These are phyloP conservation scores for Falco punctatus DNA, from an alignment of 2,113 vertebrate genomes.

Conservation along the genomic window DNA sequence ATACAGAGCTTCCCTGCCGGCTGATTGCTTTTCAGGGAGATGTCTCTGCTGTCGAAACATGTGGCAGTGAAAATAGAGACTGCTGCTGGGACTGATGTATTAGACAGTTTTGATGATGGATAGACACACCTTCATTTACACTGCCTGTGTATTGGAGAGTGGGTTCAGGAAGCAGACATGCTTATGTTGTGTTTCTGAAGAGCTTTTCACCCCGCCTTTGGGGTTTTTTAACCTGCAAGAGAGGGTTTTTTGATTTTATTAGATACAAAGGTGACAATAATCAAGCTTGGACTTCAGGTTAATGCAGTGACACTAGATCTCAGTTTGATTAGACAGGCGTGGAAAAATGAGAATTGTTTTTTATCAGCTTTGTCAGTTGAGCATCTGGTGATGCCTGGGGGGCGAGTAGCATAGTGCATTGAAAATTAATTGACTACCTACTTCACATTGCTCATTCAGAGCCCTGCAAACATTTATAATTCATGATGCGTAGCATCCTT, in stretches of 20 bases:
- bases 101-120: background rate
- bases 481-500: background rate
- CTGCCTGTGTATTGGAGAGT: background rate
- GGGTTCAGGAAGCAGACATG: background rate
- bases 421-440: constrained; percentile 42
- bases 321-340: background rate
- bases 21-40: background rate
- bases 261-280: background rate
- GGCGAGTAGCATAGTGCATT: background rate
- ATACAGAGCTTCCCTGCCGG: background rate
- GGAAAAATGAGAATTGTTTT: background rate
- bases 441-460: background rate
- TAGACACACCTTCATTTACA: background rate
- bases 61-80: background rate
- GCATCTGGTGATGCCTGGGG: constrained; percentile 35
- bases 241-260: background rate
- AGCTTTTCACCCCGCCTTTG: background rate
- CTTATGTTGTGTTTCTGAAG: background rate
- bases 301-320: background rate
- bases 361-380: background rate
- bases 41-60: background rate
- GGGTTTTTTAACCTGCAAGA: background rate
- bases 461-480: background rate
- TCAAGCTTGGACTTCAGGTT: background rate
- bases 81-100: background rate